Base-by-base conservation (phyloP, 2,797 vertebrate species). In the Microctenopoma lineatum region DNA sequence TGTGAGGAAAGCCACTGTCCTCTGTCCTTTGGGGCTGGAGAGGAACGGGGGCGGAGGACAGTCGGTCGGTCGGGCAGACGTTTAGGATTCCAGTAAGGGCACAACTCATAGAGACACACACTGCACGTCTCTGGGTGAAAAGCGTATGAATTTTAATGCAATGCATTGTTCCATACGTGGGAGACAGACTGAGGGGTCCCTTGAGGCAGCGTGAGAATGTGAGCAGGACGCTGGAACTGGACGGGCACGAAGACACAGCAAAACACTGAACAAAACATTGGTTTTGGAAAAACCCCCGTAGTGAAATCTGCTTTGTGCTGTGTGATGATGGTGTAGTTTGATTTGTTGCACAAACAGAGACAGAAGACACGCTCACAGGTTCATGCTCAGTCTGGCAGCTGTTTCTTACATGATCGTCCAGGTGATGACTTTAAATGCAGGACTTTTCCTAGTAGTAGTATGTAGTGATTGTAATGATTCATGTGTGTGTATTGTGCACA, bases 1-100 rank as follows among this genome's bases (percentile, higher is more conserved):
- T 77, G 68, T 93, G 89, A 95, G 90, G 80, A 87, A 84, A 80
- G 42, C 78, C 90, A 86, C 91, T 95, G 94, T 94, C 89, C 82
- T 78, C 85, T 87, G 87, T 80, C 77, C 73, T 83, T 77, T 79
- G 66, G 81, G 85, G 86, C 51, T 62, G 70, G 79, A 67, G 73
- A 57, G 45, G 60, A 14, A 44, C 15, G 76, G 73, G 79, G 83
- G 90, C 52, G 82, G 82, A 87, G 80, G 86, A 82, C 55, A 42
- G 57, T 56, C 77, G 13, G 57, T 56, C 77, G 13, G 65, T 75
- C 66, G 67, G 80, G 67, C 80, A 61, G 58, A 90, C 71, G 79
- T 84, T 89, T 71, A 78, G 85, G 92, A 94, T 95, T 94, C 93
- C 92, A 87, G 82, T 47, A 73, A 45, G 63, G 91, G 69, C 84